A percentile compares a stretch with the other conserved stretches of the same genome.
phyloP scores from a whole-genome alignment of 1,140 invertebrate species.

The Ceratitis capitata region DNA sequence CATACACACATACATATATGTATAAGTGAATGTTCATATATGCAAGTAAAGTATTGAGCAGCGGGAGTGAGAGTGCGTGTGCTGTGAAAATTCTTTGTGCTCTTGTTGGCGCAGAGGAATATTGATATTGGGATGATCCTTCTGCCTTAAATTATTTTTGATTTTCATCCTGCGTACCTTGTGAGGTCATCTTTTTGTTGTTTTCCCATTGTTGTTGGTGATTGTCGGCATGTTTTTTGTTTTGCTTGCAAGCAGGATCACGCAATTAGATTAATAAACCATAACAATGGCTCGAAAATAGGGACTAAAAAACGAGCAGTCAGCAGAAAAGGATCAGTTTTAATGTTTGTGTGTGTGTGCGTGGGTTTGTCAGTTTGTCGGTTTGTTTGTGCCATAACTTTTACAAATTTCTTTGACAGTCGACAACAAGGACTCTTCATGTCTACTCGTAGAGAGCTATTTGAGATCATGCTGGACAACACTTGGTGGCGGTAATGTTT shows the following conservation, averaged over 20 bases:
- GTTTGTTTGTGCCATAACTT: neutral
- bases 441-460: neutral
- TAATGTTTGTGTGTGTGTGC: neutral
- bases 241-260: neutral
- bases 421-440: neutral
- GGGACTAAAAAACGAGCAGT: neutral
- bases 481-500: neutral
- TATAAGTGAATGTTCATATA: neutral
- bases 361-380: neutral
- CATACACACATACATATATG: neutral
- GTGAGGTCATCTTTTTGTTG: neutral
- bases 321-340: neutral
- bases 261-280: constrained; percentile 38
- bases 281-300: too few relatives aligned
- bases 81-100: constrained; percentile 8
- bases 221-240: neutral
- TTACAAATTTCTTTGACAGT: constrained; percentile 13
- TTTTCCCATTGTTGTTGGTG: neutral
- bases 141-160: neutral
- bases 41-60: neutral
- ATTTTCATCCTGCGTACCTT: neutral
- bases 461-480: neutral
- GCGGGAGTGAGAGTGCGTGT: constrained; percentile 31
- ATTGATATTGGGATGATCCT: constrained; percentile 26
- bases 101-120: neutral